These are phyloP conservation scores for Cladorhizidae sp. DNA, from an alignment of 37 sponge, comb jelly and placozoan species.

Conservation along the genomic window DNA sequence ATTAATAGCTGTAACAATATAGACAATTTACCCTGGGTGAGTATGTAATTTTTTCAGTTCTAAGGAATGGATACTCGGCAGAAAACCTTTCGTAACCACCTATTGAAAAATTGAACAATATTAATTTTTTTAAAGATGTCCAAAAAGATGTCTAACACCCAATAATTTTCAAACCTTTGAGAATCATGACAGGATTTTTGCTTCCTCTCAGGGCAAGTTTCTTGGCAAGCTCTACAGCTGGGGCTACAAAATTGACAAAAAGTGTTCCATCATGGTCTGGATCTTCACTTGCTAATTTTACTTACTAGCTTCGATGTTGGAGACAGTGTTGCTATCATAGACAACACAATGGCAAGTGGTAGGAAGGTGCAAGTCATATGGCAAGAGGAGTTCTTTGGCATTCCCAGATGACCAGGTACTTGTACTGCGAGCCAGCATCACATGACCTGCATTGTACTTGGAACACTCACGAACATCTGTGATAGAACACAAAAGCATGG, in stretches of 20 bases:
- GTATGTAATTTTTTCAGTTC: conserved; percentile 86
- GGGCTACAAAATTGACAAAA: conserved; percentile 39
- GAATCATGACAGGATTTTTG: conserved; percentile 77
- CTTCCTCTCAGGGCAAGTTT: conserved; percentile 65
- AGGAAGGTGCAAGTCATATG: conserved; percentile 70
- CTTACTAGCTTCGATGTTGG: conserved; percentile 81
- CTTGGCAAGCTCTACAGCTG: conserved; percentile 81
- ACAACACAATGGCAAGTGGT: conserved; percentile 77
- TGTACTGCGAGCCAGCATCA: conserved; percentile 44
- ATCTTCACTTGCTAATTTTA: too few species aligned
- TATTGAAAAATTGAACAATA: too few species aligned
- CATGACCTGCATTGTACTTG: conserved; percentile 62
- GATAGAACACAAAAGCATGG: not conserved
- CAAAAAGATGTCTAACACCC: not conserved
- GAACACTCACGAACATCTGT: conserved; percentile 62
- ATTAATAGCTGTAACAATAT: too few species aligned
- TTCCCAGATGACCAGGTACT: not conserved
- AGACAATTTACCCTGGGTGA: conserved; percentile 67
- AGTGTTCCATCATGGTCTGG: not conserved
- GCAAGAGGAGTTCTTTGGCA: conserved; percentile 2
- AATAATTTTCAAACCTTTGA: conserved; percentile 63
- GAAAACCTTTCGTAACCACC: conserved; percentile 96
- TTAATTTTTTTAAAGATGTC: not conserved
- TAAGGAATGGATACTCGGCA: conserved; percentile 92
- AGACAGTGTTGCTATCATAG: conserved; percentile 90